phyloP scores from a whole-genome alignment of 2,888 invertebrate genomes.

The Euphydryas editha region DNA sequence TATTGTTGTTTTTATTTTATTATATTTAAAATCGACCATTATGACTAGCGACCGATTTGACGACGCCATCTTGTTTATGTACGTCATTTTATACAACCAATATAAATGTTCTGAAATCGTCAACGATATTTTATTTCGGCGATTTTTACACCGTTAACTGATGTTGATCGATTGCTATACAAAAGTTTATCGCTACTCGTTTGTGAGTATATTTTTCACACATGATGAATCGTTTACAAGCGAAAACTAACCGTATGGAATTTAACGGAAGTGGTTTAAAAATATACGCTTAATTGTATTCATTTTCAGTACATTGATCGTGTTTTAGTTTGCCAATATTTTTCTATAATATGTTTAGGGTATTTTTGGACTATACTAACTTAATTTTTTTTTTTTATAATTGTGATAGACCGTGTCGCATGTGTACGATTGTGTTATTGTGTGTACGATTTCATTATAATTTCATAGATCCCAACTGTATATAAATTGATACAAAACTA shows the following conservation, averaged over 20 bases:
- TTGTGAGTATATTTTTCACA: constrained; percentile 17
- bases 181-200: constrained; percentile 17
- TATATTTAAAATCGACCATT: too few species aligned
- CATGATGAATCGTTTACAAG: constrained; percentile 20
- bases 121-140: not conserved
- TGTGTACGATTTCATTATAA: too few species aligned
- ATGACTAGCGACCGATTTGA: not conserved
- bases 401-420: too few species aligned
- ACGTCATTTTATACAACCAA: not conserved
- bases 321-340: not conserved
- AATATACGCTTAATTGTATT: not conserved
- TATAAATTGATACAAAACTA: too few species aligned
- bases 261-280: not conserved
- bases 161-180: constrained; percentile 27
- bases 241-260: not conserved
- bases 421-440: too few species aligned
- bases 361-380: too few species aligned
- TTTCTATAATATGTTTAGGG: not conserved
- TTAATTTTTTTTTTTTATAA: too few species aligned
- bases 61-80: not conserved
- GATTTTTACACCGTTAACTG: constrained; percentile 25
- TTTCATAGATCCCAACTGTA: too few species aligned
- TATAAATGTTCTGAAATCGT: not conserved
- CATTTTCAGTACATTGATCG: not conserved
- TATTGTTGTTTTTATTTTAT: too few species aligned